Conservation (phyloP, 92 coral and sea anemone species). For the Chrysogorgia sp. region DNA sequence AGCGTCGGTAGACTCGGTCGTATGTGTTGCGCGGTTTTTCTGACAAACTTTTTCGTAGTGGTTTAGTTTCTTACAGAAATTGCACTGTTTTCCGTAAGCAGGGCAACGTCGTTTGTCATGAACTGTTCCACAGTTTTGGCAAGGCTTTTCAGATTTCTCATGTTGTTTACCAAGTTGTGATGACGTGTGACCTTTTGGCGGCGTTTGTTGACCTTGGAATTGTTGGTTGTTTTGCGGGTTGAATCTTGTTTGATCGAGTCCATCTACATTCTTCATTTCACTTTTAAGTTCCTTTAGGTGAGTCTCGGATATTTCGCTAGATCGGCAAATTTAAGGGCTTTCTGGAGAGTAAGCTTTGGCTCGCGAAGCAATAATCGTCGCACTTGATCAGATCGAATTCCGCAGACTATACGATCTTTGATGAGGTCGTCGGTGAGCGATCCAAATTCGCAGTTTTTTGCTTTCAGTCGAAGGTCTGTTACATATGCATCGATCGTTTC, state of each 20-base stretch:
- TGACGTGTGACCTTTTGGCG: neutral
- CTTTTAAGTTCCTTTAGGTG: conserved; percentile 48
- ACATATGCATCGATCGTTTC: conserved; percentile 30
- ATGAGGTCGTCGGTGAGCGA: conserved; percentile 39
- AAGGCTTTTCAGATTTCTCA: conserved; percentile 4
- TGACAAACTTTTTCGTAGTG: conserved; percentile 46
- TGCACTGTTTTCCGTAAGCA: conserved; percentile 51
- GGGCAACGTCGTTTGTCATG: conserved; percentile 43
- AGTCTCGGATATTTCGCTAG: conserved; percentile 24
- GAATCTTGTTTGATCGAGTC: conserved; percentile 1
- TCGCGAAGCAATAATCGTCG: conserved; percentile 42
- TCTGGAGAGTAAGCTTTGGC: conserved; percentile 36
- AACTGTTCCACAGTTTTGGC: conserved; percentile 13
- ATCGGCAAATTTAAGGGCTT: conserved; percentile 43
- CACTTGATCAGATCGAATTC: conserved; percentile 36
- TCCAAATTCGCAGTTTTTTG: conserved; percentile 37
- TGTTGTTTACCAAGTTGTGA: conserved; percentile 13
- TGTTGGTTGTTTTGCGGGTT: neutral
- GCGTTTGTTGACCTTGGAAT: neutral
- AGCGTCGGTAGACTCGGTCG: conserved; percentile 33
- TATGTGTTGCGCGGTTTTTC: conserved; percentile 11
- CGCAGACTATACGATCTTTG: conserved; percentile 29
- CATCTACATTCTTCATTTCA: conserved; percentile 11
- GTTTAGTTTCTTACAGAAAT: conserved; percentile 40
- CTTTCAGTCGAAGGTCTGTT: conserved; percentile 47